Evolutionary conservation across 2,113 vertebrate species (phyloP).

Genomic region (Oncorhynchus gorbuscha): DNA sequence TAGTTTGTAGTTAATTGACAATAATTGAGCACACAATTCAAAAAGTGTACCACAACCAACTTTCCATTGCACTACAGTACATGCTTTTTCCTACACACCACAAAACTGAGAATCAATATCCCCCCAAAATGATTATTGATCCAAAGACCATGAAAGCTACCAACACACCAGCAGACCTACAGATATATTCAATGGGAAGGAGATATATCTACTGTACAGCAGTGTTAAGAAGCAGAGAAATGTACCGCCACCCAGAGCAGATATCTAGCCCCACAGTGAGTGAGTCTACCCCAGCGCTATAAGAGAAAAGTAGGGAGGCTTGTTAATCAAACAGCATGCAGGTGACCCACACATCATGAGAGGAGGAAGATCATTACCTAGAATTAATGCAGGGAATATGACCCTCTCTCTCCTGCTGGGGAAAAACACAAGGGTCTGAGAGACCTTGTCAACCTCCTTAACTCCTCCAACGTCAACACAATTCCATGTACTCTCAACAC

Average conservation of each 20-base stretch:
- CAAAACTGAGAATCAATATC: neutral
- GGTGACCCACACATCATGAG: constrained; percentile 46
- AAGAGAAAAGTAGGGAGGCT: constrained; percentile 19
- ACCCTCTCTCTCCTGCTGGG: constrained; percentile 88
- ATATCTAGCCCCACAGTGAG: constrained; percentile 54
- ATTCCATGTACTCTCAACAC: too few species aligned
- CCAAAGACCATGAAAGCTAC: too few species aligned
- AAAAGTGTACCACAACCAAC: neutral
- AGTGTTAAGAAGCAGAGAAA: constrained; percentile 6
- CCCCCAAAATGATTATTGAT: neutral
- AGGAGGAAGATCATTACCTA: constrained; percentile 77
- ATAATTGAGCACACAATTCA: too few species aligned
- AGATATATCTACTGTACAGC: neutral
- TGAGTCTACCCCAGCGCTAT: constrained; percentile 29
- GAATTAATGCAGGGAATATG: constrained; percentile 85
- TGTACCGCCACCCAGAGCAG: constrained; percentile 60
- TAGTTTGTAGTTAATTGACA: too few species aligned
- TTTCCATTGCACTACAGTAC: too few species aligned
- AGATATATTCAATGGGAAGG: neutral
- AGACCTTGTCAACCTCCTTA: neutral
- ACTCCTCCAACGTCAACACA: neutral
- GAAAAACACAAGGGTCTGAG: constrained; percentile 59
- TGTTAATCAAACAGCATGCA: constrained; percentile 50
- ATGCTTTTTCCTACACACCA: too few species aligned
- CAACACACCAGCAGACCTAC: neutral